Base-by-base conservation (phyloP, 2,797 vertebrate species). In the Catostomus latipinnis region DNA sequence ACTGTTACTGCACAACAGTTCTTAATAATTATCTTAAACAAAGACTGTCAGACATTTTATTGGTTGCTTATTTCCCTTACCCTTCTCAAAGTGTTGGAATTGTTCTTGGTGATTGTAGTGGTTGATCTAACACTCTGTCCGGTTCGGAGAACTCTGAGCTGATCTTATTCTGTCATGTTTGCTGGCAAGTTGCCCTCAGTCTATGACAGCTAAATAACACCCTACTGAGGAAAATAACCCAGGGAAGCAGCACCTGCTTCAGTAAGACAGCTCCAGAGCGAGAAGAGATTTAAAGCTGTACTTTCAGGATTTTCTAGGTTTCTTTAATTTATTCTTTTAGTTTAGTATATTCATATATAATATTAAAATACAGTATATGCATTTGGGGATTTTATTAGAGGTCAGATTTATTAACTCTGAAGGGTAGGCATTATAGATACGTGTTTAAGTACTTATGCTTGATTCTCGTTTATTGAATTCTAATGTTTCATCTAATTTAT, bases 201-300 rank as follows among this genome's bases (percentile, higher is more conserved):
- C 88, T 90, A 76, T 92, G 92, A 94, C 92, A 92, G 90, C 89
- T 88, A 93, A 94, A 94, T 93, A 94, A 93, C 91, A 91, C 89
- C 88, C 88, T 91, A 91, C 91, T 91, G 92, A 90, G 89, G 56
- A 88, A 93, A 92, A 93, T 92, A 92, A 92, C 91, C 91, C 88
- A 91, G 89, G 90, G 83, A 48, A 50, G 12, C 45, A 16, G 71
- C 48, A 58, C 67, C 34, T 71, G 57, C 43, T 22, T 62, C 49
- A n/a, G 10, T 12, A 57, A 46, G 67, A 75, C 74, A 69, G 57
- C 50, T 58, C 60, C 14, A 73, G 69, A 73, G 43, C 18, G 46
- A 78, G 48, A 8, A 34, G 8, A 71, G 10, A 67, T 65, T 68
- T 50, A 61, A 78, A 60, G 52, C 53, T n/a, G 8, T 49, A 49